Conservation (phyloP, 2,113 vertebrate species). For the Lichenostomus cassidix region DNA sequence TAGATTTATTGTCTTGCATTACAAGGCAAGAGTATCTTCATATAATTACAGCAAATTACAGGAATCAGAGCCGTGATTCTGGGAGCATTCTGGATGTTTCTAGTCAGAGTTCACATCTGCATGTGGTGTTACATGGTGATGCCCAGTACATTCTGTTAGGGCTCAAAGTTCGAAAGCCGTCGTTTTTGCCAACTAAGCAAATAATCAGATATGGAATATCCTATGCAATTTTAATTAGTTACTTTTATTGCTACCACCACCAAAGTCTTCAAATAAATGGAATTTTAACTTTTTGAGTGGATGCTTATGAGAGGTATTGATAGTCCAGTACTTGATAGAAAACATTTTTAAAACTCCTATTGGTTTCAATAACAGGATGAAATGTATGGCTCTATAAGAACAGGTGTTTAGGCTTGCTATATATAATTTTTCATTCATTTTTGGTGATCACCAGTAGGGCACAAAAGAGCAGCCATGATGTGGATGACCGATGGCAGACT, state of each 20-base stretch:
- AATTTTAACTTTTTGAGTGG: not conserved
- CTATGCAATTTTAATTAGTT: not conserved
- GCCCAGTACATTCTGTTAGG: not conserved
- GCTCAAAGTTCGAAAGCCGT: not conserved
- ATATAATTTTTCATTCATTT: not conserved
- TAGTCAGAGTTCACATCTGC: not conserved
- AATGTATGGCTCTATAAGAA: not conserved
- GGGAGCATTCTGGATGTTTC: not conserved
- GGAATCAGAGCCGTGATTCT: not conserved
- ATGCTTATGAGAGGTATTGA: not conserved
- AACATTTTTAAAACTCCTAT: not conserved
- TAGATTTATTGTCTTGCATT: not conserved
- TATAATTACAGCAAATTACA: not conserved
- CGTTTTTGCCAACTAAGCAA: not conserved
- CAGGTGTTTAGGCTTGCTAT: not conserved
- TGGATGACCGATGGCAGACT: accelerated
- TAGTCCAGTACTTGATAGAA: not conserved
- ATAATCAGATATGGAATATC: not conserved
- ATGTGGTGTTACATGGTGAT: not conserved
- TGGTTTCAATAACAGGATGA: not conserved
- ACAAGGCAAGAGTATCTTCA: not conserved
- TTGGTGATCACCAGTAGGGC: not conserved
- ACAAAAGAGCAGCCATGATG: not conserved
- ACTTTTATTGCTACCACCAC: not conserved
- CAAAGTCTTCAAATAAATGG: not conserved